Evolutionary conservation across 2,113 vertebrate genomes (phyloP).

Genomic region (Trochalopteron elliotii): DNA sequence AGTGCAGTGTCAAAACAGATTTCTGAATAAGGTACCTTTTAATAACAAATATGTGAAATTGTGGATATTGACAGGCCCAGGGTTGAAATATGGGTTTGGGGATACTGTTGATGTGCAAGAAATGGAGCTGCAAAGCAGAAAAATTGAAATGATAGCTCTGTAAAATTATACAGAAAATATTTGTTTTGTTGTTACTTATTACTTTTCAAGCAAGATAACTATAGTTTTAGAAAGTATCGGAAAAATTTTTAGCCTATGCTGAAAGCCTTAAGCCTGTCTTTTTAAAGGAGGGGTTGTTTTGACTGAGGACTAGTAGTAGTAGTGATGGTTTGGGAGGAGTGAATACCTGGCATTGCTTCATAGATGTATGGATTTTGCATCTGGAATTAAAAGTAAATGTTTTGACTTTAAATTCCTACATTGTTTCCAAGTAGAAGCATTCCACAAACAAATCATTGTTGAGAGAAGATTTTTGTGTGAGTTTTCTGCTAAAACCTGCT

Average conservation of each 20-base stretch:
- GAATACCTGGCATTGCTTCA: neutral
- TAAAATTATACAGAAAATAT: neutral
- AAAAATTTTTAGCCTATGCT: neutral
- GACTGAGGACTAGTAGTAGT: neutral
- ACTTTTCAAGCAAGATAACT: neutral
- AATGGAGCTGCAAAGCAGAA: neutral
- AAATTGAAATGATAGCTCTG: neutral
- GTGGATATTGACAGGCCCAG: neutral
- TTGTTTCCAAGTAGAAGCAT: neutral
- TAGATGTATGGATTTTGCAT: neutral
- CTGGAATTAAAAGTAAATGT: neutral
- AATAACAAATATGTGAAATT: neutral
- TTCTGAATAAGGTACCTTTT: neutral
- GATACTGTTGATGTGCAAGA: neutral
- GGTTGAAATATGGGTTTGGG: neutral
- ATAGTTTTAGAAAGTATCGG: neutral
- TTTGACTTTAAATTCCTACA: neutral
- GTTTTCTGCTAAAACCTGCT: neutral
- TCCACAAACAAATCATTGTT: neutral
- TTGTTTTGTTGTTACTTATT: neutral
- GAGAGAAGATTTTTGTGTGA: neutral
- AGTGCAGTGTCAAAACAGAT: neutral
- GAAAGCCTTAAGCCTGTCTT: neutral
- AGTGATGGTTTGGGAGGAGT: neutral
- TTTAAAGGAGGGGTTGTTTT: neutral